A percentile compares a stretch with the other conserved stretches of the same genome.
Conservation (phyloP, 37 sponge, comb jelly and placozoan species). For the Axinella damicornis region DNA sequence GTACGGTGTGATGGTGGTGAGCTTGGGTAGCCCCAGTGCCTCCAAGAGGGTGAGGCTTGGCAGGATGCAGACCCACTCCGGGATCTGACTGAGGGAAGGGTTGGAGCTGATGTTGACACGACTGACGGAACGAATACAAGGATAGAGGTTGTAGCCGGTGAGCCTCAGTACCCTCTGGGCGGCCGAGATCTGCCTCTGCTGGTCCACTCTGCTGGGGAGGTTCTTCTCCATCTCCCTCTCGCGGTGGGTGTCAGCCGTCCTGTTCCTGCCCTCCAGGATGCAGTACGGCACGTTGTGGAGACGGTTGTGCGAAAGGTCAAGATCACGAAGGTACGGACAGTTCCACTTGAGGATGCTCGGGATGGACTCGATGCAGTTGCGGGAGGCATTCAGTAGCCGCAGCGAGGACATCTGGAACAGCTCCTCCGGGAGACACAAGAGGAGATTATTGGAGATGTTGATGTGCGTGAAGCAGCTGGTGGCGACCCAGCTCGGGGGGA, state of each 20-base stretch:
- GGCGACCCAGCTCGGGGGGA: constrained; percentile 31
- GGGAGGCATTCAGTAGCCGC: constrained; percentile 32
- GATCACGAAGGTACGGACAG: constrained; percentile 58
- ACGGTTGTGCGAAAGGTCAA: constrained; percentile 48
- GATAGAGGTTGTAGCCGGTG: constrained; percentile 71
- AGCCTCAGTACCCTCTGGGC: constrained; percentile 20
- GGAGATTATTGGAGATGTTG: constrained; percentile 45
- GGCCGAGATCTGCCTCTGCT: not conserved
- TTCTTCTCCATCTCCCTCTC: not conserved
- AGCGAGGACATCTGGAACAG: constrained; percentile 55
- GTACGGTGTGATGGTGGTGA: constrained; percentile 59
- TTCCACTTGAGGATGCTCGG: constrained; percentile 69
- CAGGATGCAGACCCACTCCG: constrained; percentile 82
- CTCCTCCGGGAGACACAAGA: constrained; percentile 34
- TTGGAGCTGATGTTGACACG: constrained; percentile 66
- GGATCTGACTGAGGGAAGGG: constrained; percentile 53
- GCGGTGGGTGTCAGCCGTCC: not conserved
- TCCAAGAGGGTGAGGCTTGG: constrained; percentile 73
- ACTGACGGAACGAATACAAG: constrained; percentile 53
- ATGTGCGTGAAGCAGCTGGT: constrained; percentile 46
- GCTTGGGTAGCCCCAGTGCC: constrained; percentile 37
- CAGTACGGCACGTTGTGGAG: constrained; percentile 25
- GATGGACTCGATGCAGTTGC: constrained; percentile 53
- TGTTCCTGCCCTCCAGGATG: constrained; percentile 35
- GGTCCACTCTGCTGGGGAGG: constrained; percentile 5